phyloP scores from a whole-genome alignment of 2,888 invertebrate genomes.

The Microchrysa polita region DNA sequence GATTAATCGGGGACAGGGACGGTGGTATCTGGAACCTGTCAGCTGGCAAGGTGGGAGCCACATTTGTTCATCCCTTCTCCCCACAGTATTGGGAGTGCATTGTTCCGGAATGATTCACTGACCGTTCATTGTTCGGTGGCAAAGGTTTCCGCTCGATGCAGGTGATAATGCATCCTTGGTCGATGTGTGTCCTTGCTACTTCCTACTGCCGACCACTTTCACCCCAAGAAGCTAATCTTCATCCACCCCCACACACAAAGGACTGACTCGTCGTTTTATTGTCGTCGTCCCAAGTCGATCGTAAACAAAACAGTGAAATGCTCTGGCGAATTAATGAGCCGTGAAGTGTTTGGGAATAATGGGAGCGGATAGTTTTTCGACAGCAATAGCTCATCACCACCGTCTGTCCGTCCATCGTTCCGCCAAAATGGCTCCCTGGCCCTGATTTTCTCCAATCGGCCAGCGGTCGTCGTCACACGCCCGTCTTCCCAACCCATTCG shows the following conservation, averaged over 20 bases:
- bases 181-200: neutral
- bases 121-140: neutral
- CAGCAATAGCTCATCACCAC: neutral
- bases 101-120: constrained; percentile 37
- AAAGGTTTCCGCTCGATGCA: neutral
- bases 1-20: neutral
- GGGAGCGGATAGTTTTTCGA: neutral
- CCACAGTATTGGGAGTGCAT: constrained; percentile 38
- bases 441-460: neutral
- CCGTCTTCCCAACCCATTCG: neutral
- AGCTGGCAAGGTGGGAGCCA: neutral
- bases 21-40: constrained; percentile 9
- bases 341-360: constrained; percentile 25
- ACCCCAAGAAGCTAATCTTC: neutral
- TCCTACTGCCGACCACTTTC: neutral
- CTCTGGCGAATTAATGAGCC: constrained; percentile 32
- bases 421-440: neutral
- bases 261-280: too few relatives aligned
- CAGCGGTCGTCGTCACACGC: neutral
- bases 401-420: neutral
- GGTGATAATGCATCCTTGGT: neutral
- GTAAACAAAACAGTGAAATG: constrained; percentile 35
- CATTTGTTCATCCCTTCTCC: neutral
- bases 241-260: neutral
- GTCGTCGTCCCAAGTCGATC: constrained; percentile 8